phyloP scores from a whole-genome alignment of 2,797 vertebrate genomes.

The Coreius guichenoti region DNA sequence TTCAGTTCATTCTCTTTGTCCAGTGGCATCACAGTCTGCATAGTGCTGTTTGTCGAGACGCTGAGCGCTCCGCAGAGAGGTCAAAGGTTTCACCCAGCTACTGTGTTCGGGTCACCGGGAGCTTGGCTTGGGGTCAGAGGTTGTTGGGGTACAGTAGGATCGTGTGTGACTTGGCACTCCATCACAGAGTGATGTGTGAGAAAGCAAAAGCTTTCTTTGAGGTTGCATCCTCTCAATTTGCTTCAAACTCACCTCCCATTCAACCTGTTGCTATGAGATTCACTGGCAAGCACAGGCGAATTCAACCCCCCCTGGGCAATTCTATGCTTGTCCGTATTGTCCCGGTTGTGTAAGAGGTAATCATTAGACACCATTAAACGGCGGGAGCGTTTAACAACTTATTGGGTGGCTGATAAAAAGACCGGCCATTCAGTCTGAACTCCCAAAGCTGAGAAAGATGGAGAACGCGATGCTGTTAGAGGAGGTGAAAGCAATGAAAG shows the following conservation, averaged over 20 bases:
- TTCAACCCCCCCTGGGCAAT: slow-evolving; percentile 53
- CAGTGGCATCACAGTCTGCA: slow-evolving; percentile 36
- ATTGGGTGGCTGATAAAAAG: slow-evolving; percentile 60
- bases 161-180: slow-evolving; percentile 55
- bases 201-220: slow-evolving; percentile 51
- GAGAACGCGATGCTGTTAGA: slow-evolving; percentile 33
- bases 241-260: slow-evolving; percentile 58
- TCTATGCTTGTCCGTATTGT: slow-evolving; percentile 59
- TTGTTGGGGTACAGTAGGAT: slow-evolving; percentile 63
- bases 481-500: slow-evolving; percentile 55
- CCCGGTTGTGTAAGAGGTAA: slow-evolving; percentile 64
- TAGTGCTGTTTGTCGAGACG: slow-evolving; percentile 46
- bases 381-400: slow-evolving; percentile 63
- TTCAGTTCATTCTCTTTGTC: slow-evolving; percentile 35
- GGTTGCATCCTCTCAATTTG: slow-evolving; percentile 53
- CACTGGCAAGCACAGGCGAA: slow-evolving; percentile 51
- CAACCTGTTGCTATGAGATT: slow-evolving; percentile 65
- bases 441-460: slow-evolving; percentile 42
- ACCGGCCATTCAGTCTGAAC: slow-evolving; percentile 48
- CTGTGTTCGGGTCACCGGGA: slow-evolving; percentile 55
- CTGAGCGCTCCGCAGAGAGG: slow-evolving; percentile 36
- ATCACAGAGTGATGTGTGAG: slow-evolving; percentile 56
- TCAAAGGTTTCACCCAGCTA: slow-evolving; percentile 56
- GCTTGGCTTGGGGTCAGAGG: slow-evolving; percentile 57
- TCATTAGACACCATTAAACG: slow-evolving; percentile 67